Percentiles rank a stretch among this genome's conserved stretches.
These are phyloP conservation scores for Lacanobia wlatinum DNA, from an alignment of 2,888 invertebrate genomes.

Conservation along the genomic window DNA sequence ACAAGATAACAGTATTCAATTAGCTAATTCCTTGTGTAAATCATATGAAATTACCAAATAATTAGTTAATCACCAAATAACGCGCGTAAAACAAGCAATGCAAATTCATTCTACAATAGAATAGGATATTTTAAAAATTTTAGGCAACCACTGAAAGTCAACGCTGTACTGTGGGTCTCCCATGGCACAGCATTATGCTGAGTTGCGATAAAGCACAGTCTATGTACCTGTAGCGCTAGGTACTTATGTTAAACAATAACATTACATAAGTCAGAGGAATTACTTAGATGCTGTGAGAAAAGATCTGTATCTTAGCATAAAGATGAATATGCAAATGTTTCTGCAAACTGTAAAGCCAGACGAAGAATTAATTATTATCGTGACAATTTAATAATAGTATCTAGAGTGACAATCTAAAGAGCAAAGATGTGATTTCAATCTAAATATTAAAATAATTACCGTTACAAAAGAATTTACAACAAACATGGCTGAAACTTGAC, in stretches of 20 bases:
- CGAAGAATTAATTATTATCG: slow-evolving; percentile 20
- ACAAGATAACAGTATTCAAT: neutral
- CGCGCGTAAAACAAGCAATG: neutral
- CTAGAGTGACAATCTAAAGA: slow-evolving; percentile 10
- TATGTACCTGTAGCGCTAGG: neutral
- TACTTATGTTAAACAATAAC: slow-evolving; percentile 7
- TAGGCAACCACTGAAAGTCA: too few species aligned
- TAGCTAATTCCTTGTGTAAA: slow-evolving; percentile 8
- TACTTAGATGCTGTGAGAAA: slow-evolving; percentile 29
- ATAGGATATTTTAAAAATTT: neutral
- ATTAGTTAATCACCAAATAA: neutral
- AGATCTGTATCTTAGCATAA: slow-evolving; percentile 31
- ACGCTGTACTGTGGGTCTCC: too few species aligned
- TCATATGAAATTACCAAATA: slow-evolving; percentile 5
- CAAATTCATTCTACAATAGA: neutral
- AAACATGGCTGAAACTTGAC: neutral
- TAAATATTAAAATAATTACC: neutral
- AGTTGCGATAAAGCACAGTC: too few species aligned
- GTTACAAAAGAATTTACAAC: neutral
- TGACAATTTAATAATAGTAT: slow-evolving; percentile 18
- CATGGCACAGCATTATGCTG: too few species aligned
- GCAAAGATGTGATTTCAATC: neutral
- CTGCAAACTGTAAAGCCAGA: neutral
- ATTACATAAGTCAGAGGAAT: slow-evolving; percentile 2
- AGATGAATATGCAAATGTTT: slow-evolving; percentile 24